Evolutionary conservation across 2,797 vertebrate species (phyloP), one percentile per base, ranked within the genome.

Genomic region (Pelobates cultripes): DNA sequence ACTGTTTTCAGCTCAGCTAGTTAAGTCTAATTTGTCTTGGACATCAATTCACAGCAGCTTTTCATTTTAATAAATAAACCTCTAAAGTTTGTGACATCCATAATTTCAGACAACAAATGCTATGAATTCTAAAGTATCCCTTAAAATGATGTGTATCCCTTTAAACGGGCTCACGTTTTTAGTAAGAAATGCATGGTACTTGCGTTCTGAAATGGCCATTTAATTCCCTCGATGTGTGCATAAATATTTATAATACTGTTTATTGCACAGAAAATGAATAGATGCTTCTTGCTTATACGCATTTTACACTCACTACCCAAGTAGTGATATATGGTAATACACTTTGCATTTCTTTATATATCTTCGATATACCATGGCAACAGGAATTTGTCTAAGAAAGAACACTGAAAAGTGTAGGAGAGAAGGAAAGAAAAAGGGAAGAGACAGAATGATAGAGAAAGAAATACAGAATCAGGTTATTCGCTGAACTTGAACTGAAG

Each of bases 241-340:
- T 15, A 14, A 72, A 72, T 77, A 77, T 71, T 72, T 69, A 79
- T 64, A 57, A 44, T 60, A 70, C 53, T 47, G 43, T 60, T 69
- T 61, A 43, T 60, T 60, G 14, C 8, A 28, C 4, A 63, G 41
- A 61, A 47, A 75, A 68, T 44, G 3, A 40, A 82, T 17, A 41
- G 44, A 6, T 47, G 4, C 5, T 57, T 61, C 64, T 44, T 13
- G 47, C 63, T 13, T 42, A 60, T 44, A 17, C 67, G 63, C 42
- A 47, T 7, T 72, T 72, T 40, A 55, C n/a, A 72, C 13, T 3
- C 67, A 69, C 42, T 64, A 28, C 10, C 61, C 57, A 15, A 14
- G 12, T 13, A n/a, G 57, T 61, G 15, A 61, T 61, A 61, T n/a
- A 61, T 4, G 57, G 14, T 15, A 4, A 15, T 13, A n/a, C 57